Evolutionary conservation across 2,888 invertebrate species (phyloP), one percentile per base, ranked within the genome.

Genomic region (Tetranychus truncatus): DNA sequence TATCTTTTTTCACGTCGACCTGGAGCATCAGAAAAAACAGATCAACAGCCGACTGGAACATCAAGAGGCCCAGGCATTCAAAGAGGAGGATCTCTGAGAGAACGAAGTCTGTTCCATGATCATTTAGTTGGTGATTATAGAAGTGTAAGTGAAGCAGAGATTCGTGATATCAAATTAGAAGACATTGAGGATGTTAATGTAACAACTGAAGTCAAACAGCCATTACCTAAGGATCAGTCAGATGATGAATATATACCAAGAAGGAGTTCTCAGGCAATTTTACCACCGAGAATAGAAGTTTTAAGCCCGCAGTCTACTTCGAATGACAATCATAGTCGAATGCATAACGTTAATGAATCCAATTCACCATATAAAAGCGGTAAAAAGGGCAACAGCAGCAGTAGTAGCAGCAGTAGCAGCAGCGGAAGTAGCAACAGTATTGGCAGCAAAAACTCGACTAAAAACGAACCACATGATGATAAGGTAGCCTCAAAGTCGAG

Each of bases 61-160:
- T 55, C 55, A 15, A 55, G 55, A 55, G 55, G 34, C 34, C 34
- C 55, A 55, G 55, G 55, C 15, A 55, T 69, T 24, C 69, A 24
- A 1, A 20, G 69, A 20, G 69, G 21, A 24, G 69, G 69, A 11
- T 69, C 69, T 20, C 11, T 69, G 6, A 20, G 69, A 24, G 69
- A 69, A 21, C 69, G 34, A 20, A 24, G 20, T 21, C 11, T 69
- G 18, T 24, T 11, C 20, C 69, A 8, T 9, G 34, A 69, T 24
- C 20, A 69, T 21, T 24, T 24, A 24, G 11, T 11, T 5, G 34
- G 8, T 11, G 11, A 20, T 21, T 71, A 20, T 11, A 66, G 78
- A 34, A 78, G 78, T 69, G 77, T 77, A 0, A 78, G 78, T 45
- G 77, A 78, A 72, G 77, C 77, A 0, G 77, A 76, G 11, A 45